phyloP scores from a whole-genome alignment of 2,888 invertebrate genomes.

The Charanyca ferruginea region DNA sequence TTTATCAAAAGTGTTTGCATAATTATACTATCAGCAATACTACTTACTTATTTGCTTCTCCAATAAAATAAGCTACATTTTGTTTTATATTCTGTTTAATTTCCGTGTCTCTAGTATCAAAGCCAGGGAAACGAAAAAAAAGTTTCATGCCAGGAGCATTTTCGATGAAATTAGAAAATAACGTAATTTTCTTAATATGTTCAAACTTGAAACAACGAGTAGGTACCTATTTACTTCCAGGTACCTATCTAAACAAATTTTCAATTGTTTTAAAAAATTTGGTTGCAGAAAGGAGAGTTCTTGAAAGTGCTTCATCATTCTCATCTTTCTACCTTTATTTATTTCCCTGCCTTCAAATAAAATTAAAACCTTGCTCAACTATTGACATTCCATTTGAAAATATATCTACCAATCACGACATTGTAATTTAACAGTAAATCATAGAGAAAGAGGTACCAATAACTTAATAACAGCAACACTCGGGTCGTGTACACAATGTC shows the following conservation, averaged over 20 bases:
- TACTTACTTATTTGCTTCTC: conserved; percentile 2
- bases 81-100: background rate
- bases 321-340: background rate
- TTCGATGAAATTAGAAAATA: background rate
- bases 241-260: no score
- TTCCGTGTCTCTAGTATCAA: background rate
- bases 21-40: conserved; percentile 25
- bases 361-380: conserved; percentile 3
- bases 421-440: conserved; percentile 13
- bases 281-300: background rate
- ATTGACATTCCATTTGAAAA: conserved; percentile 2
- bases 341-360: background rate
- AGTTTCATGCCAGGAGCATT: background rate
- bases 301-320: background rate
- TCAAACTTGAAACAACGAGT: background rate
- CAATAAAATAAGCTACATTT: background rate
- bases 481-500: conserved; percentile 3
- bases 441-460: conserved; percentile 10
- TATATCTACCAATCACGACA: background rate
- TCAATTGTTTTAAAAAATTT: conserved; percentile 8
- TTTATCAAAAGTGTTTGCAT: conserved; percentile 37
- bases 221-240: no score
- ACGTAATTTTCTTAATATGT: no score
- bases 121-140: background rate
- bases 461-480: conserved; percentile 11